Percentiles rank a stretch among this genome's conserved stretches.
phyloP scores from a whole-genome alignment of 2,113 vertebrate species.

The Malurus cyaneus region DNA sequence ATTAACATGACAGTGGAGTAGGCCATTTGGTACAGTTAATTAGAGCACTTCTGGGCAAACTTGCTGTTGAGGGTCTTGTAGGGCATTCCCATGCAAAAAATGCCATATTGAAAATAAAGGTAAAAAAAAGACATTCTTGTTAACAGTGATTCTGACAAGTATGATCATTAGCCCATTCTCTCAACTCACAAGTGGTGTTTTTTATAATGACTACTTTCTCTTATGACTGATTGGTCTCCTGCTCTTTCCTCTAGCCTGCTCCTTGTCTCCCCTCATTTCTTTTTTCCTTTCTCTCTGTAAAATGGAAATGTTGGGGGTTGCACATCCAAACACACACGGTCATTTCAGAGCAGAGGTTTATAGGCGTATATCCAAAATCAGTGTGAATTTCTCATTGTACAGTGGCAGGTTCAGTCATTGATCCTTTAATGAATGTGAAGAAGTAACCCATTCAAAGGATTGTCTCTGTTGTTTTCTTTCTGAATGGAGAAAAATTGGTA shows the following conservation, averaged over 20 bases:
- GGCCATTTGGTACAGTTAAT: slow-evolving; percentile 73
- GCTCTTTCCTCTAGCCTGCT: neutral
- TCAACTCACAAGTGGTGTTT: neutral
- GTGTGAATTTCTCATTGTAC: neutral
- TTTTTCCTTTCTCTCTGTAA: neutral
- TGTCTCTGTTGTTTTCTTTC: neutral
- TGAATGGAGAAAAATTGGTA: neutral
- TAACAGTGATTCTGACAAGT: slow-evolving; percentile 43
- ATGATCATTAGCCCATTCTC: slow-evolving; percentile 33
- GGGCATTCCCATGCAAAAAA: slow-evolving; percentile 55
- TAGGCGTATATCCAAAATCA: neutral
- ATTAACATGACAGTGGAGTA: slow-evolving; percentile 68
- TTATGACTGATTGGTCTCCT: neutral
- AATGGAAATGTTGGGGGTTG: neutral
- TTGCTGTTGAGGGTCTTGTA: slow-evolving; percentile 35
- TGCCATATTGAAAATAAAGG: slow-evolving; percentile 44
- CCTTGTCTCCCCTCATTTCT: neutral
- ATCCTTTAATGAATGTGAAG: neutral
- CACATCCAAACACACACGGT: neutral
- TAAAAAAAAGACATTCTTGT: neutral
- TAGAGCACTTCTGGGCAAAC: slow-evolving; percentile 65
- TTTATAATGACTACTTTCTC: neutral
- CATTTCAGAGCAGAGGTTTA: neutral
- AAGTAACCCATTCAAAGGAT: neutral
- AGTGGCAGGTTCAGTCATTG: neutral